A percentile compares a stretch with the other conserved stretches of the same genome.
These are phyloP conservation scores for Tryphoninae sp. DNA, from an alignment of 2,888 invertebrate species.

Conservation along the genomic window DNA sequence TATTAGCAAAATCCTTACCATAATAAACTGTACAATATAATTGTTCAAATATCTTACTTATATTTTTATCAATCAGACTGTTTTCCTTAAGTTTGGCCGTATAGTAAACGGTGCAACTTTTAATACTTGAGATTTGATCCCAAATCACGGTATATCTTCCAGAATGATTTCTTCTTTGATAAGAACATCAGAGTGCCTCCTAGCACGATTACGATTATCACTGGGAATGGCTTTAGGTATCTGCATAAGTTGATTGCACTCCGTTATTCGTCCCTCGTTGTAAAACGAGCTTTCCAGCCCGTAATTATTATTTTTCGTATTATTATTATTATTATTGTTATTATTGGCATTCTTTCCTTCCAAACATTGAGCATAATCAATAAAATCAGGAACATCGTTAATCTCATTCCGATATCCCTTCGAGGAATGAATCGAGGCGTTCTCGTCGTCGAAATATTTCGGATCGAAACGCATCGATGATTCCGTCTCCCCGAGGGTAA, in stretches of 20 bases:
- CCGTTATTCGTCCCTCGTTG: constrained; percentile 32
- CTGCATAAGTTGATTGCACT: constrained; percentile 18
- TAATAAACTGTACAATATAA: constrained; percentile 43
- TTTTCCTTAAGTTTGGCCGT: not conserved
- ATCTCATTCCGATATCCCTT: constrained; percentile 16
- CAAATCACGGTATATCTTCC: constrained; percentile 52
- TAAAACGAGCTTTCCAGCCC: constrained; percentile 45
- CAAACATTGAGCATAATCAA: constrained; percentile 42
- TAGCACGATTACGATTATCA: constrained; percentile 16
- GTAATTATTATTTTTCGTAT: constrained; percentile 22
- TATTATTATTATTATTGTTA: constrained; percentile 13
- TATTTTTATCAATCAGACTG: no score
- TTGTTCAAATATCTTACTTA: not conserved
- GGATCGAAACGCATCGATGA: not conserved
- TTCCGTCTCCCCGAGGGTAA: not conserved
- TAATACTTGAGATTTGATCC: not conserved
- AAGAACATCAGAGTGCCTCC: constrained; percentile 9
- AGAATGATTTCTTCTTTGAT: constrained; percentile 63
- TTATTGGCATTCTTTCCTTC: constrained; percentile 6
- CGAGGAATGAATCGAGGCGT: not conserved
- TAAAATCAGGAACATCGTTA: constrained; percentile 45
- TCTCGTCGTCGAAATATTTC: constrained; percentile 24
- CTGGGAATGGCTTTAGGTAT: not conserved
- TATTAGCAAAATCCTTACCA: constrained; percentile 27
- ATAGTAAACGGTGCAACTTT: not conserved